These are phyloP conservation scores for Temnothorax unifasciatus DNA, from an alignment of 2,888 invertebrate genomes.

Conservation along the genomic window DNA sequence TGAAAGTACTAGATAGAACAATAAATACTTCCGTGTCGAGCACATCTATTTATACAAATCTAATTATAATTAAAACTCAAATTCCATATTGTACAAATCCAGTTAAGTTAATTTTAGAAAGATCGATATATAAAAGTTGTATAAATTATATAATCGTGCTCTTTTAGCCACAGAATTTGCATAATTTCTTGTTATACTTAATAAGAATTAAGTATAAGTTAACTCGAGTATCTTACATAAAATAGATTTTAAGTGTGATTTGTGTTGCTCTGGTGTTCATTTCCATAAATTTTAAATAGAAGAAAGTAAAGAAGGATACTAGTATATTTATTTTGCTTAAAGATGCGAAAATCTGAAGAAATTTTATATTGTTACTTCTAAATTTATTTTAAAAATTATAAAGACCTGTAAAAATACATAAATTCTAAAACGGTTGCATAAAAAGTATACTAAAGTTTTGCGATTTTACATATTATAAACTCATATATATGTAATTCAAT, in stretches of 20 bases:
- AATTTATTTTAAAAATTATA: slow-evolving; percentile 11
- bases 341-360: not conserved
- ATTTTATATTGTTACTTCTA: not conserved
- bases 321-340: not conserved
- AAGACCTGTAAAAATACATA: not conserved
- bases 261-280: not conserved
- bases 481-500: not conserved
- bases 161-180: slow-evolving; percentile 1
- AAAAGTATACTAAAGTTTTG: not conserved
- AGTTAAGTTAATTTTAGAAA: not conserved
- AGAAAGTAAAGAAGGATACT: not conserved
- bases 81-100: not conserved
- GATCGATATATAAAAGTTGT: not conserved
- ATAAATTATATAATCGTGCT: not conserved
- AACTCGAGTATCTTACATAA: slow-evolving; percentile 9
- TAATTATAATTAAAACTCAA: not conserved
- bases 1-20: no score
- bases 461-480: not conserved
- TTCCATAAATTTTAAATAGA: slow-evolving; percentile 17
- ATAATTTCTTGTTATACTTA: slow-evolving; percentile 15
- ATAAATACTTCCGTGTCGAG: not conserved
- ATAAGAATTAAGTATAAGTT: slow-evolving; percentile 5
- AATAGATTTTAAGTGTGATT: slow-evolving; percentile 28
- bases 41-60: not conserved
- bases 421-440: not conserved